Evolutionary conservation across 2,797 vertebrate species (phyloP).

Genomic region (Onychomys torridus): DNA sequence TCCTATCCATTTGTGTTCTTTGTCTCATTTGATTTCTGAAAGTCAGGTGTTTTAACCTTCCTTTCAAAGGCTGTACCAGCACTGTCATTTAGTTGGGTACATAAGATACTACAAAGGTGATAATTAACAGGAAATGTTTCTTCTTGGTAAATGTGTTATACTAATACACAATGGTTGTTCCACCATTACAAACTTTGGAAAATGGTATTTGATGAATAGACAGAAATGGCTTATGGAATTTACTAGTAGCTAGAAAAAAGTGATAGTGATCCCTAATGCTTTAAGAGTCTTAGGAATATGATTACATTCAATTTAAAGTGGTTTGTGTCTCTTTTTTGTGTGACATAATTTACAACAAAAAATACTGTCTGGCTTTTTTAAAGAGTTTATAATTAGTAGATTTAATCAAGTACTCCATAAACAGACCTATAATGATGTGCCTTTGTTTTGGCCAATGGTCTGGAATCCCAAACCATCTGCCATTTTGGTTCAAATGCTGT

Average conservation of each 20-base stretch:
- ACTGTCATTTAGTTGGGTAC: constrained; percentile 32
- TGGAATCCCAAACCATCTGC: neutral
- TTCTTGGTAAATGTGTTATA: constrained; percentile 61
- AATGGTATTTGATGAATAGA: constrained; percentile 40
- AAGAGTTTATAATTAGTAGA: neutral
- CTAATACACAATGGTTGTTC: constrained; percentile 57
- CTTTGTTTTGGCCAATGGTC: neutral
- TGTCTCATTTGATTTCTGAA: constrained; percentile 78
- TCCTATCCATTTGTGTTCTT: constrained; percentile 79
- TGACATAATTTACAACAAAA: neutral
- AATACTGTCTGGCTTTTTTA: neutral
- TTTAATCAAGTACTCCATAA: constrained; percentile 21
- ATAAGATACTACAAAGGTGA: constrained; percentile 69
- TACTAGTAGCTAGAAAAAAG: constrained; percentile 32
- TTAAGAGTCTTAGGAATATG: constrained; percentile 52
- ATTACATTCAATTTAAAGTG: neutral
- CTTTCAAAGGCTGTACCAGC: constrained; percentile 75
- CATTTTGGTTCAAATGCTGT: neutral
- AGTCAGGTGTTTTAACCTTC: constrained; percentile 74
- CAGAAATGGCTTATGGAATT: constrained; percentile 46
- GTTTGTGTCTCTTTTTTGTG: neutral
- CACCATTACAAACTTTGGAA: constrained; percentile 32
- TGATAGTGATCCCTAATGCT: neutral
- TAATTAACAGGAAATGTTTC: constrained; percentile 77
- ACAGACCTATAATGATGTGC: neutral